phyloP scores from a whole-genome alignment of 2,113 vertebrate species.

The Callopanchax toddi region DNA sequence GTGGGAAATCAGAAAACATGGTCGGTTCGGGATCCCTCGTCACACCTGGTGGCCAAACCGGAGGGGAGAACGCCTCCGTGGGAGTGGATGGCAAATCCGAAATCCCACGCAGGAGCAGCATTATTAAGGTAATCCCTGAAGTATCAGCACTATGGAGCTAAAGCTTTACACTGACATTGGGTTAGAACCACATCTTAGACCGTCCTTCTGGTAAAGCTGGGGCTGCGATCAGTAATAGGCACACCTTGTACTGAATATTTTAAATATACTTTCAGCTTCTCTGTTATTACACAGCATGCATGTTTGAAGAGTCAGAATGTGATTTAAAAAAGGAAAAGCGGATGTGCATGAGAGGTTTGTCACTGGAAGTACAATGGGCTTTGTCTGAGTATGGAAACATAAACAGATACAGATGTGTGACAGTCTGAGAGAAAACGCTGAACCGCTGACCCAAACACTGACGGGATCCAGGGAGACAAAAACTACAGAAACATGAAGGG shows the following conservation, averaged over 20 bases:
- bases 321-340: not conserved
- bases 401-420: slow-evolving; percentile 2
- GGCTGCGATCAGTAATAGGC: slow-evolving; percentile 20
- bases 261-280: too few relatives aligned
- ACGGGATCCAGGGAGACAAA: not conserved
- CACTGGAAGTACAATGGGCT: not conserved
- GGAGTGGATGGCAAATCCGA: slow-evolving; percentile 83
- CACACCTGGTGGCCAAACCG: slow-evolving; percentile 76
- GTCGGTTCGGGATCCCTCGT: slow-evolving; percentile 64
- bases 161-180: too few relatives aligned
- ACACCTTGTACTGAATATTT: slow-evolving; percentile 18
- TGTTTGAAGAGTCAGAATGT: not conserved
- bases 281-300: not conserved
- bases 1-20: slow-evolving; percentile 83
- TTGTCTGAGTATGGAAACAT: not conserved
- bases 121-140: slow-evolving; percentile 90
- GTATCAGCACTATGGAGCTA: too few relatives aligned
- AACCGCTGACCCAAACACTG: not conserved
- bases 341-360: not conserved
- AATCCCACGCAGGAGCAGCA: slow-evolving; percentile 93
- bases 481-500: too few relatives aligned
- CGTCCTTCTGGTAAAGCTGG: too few relatives aligned
- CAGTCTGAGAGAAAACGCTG: not conserved
- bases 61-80: slow-evolving; percentile 70
- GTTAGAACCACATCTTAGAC: too few relatives aligned